Percentiles rank a stretch among this genome's conserved stretches.
phyloP scores from a whole-genome alignment of 2,113 vertebrate genomes.

The Coturnix japonica region DNA sequence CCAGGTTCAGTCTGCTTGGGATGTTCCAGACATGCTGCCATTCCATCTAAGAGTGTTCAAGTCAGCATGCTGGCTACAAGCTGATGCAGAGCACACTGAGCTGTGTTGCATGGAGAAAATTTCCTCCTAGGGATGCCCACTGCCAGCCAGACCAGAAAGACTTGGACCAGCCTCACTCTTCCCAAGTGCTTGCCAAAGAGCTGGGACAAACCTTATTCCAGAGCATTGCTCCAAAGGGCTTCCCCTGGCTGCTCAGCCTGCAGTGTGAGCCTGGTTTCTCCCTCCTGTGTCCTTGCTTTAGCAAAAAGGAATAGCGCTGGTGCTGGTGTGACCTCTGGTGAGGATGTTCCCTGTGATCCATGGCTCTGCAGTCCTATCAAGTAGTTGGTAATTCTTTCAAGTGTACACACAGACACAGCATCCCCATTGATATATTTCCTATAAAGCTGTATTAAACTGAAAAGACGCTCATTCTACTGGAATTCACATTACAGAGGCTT shows the following conservation, averaged over 20 bases:
- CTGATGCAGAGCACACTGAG: background rate
- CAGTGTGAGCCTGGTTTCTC: background rate
- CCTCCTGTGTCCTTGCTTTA: background rate
- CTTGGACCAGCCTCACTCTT: background rate
- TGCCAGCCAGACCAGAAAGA: slow-evolving; percentile 1
- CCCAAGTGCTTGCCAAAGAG: background rate
- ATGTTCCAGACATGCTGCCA: background rate
- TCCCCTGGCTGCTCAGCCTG: slow-evolving; percentile 1
- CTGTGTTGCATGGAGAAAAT: background rate
- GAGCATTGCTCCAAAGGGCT: slow-evolving; percentile 2
- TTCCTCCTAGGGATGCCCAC: background rate
- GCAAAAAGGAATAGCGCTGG: background rate
- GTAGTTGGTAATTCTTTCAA: background rate
- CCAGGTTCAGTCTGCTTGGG: background rate
- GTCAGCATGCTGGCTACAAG: fast-evolving
- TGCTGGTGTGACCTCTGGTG: background rate
- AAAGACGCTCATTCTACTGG: fast-evolving
- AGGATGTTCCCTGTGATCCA: background rate
- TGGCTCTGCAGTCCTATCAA: background rate
- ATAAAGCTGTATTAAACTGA: background rate
- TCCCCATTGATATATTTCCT: background rate
- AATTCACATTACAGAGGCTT: background rate
- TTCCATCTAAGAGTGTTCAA: background rate
- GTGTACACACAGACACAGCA: background rate
- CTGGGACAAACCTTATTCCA: background rate